Conservation (phyloP, 2,113 vertebrate genomes). For the Neotragus moschatus region DNA sequence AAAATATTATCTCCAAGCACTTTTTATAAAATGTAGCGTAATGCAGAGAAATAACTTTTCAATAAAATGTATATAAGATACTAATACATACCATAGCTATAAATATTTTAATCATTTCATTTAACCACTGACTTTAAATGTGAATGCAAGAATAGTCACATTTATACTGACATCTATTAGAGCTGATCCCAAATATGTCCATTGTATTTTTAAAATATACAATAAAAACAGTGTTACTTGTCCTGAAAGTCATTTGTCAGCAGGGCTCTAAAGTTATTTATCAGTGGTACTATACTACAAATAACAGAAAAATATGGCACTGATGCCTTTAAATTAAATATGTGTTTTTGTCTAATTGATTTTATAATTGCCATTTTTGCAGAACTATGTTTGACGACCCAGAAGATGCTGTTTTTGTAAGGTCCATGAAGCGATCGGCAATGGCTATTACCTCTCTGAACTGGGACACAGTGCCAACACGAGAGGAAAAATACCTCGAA, state of each 20-base stretch:
- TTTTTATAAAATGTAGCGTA: background rate
- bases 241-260: background rate
- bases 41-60: background rate
- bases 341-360: background rate
- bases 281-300: background rate
- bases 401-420: slow-evolving; percentile 72
- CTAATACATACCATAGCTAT: background rate
- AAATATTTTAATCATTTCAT: slow-evolving; percentile 7
- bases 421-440: slow-evolving; percentile 74
- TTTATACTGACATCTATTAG: background rate
- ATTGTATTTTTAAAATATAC: background rate
- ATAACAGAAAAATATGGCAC: background rate
- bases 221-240: background rate
- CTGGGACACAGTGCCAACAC: slow-evolving; percentile 78
- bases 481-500: slow-evolving; percentile 70
- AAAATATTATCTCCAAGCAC: background rate
- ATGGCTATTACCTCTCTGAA: slow-evolving; percentile 79
- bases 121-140: background rate
- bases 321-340: background rate
- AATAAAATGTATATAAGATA: background rate
- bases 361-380: slow-evolving; percentile 34
- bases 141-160: background rate
- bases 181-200: background rate
- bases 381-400: slow-evolving; percentile 75
- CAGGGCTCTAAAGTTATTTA: background rate